A percentile compares a stretch with the other conserved stretches of the same genome.
phyloP scores from a whole-genome alignment of 2,113 vertebrate species.

The Enhydra lutris region DNA sequence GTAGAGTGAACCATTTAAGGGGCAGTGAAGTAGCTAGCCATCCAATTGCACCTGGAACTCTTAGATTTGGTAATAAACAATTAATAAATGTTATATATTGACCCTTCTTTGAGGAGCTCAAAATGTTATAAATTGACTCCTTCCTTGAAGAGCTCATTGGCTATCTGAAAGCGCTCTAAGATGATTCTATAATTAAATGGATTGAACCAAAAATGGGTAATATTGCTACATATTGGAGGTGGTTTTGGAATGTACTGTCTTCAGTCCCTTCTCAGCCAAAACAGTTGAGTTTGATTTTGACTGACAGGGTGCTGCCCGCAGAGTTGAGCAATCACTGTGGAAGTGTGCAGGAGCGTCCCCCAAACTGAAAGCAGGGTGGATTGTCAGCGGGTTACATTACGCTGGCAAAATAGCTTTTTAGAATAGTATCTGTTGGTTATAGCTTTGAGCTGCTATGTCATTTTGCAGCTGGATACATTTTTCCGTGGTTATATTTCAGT shows the following conservation, averaged over 20 bases:
- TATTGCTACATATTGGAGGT: neutral
- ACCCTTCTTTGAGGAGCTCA: no score
- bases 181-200: fast-evolving
- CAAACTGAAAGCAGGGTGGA: neutral
- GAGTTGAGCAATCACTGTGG: fast-evolving
- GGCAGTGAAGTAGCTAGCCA: fast-evolving
- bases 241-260: neutral
- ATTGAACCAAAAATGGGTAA: neutral
- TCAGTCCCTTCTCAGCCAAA: neutral
- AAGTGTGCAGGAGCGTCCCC: no score
- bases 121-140: neutral
- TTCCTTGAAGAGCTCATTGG: no score
- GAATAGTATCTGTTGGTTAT: neutral
- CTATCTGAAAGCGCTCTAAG: fast-evolving
- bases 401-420: neutral
- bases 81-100: neutral
- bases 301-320: neutral
- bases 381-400: neutral
- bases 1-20: fast-evolving
- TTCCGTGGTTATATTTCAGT: neutral
- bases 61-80: neutral
- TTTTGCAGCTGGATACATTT: neutral
- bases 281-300: neutral
- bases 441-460: neutral
- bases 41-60: fast-evolving